Evolutionary conservation across 2,113 vertebrate species (phyloP).

Genomic region (Ceuthmochares aereus): DNA sequence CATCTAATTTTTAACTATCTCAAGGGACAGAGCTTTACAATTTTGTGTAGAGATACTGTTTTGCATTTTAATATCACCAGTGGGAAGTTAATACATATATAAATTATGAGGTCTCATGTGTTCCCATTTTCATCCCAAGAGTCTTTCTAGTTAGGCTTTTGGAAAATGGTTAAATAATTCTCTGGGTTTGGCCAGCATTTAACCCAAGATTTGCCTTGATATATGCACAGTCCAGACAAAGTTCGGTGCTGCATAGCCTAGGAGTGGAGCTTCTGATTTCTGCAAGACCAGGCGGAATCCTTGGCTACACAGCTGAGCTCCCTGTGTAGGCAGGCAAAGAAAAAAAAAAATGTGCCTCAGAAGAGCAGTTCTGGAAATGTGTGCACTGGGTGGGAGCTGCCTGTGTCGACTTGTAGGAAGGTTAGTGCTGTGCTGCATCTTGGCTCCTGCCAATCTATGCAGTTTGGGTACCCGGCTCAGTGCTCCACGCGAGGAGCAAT

Average conservation of each 20-base stretch:
- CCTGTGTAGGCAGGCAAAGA: background rate
- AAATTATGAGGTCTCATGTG: slow-evolving; percentile 9
- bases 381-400: background rate
- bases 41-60: slow-evolving; percentile 42
- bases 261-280: background rate
- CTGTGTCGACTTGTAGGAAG: background rate
- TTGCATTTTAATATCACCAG: slow-evolving; percentile 47
- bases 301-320: background rate
- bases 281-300: background rate
- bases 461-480: background rate
- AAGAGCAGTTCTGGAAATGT: background rate
- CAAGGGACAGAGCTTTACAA: background rate
- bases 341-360: background rate
- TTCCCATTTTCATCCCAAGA: background rate
- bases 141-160: background rate
- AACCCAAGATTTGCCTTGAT: background rate
- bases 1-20: slow-evolving; percentile 22
- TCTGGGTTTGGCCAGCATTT: background rate
- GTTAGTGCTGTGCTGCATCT: background rate
- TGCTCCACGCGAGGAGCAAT: rapidly evolving
- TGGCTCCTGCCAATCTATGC: background rate
- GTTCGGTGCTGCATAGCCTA: background rate
- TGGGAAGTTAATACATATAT: slow-evolving; percentile 20
- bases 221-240: background rate
- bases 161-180: background rate